Evolutionary conservation across 2,888 invertebrate genomes (phyloP), one percentile per base, ranked within the genome.

Genomic region (Drosophila incognita): DNA sequence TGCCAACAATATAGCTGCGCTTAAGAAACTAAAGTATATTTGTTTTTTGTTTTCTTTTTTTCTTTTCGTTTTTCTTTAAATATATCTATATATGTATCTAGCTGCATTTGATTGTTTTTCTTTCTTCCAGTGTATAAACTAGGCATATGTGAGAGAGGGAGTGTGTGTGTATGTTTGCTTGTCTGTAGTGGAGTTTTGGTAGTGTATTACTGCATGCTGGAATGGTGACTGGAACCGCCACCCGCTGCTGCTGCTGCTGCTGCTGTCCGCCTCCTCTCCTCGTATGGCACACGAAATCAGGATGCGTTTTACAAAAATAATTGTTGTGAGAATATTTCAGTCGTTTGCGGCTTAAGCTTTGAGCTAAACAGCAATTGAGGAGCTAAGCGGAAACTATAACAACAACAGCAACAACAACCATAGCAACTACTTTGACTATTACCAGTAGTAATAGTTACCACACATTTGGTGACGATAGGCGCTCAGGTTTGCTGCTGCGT

Each of bases 241-340:
- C 38, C 66, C 40, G 56, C 58, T 36, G 36, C 21, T 21, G 21
- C 21, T 21, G 21, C 36, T 36, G 36, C 36, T 46, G 46, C 60
- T 24, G 59, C 24, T 46, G 33, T 29, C 46, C 35, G 60, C 76
- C 63, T 69, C 48, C 59, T 65, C 48, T 46, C 51, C 52, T 67
- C 61, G 72, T 85, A 85, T 85, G 85, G 85, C 85, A 85, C 85
- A 89, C 89, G 76, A 76, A 76, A 76, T 87, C 83, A 76, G 87
- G 79, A 87, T 74, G 82, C 85, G 72, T 74, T 75, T 89, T 85
- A 84, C 79, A 87, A 87, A 89, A 89, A 85, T 87, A 85, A 77
- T 74, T 72, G 64, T 46, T 76, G 62, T 76, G 78, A 75, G 79
- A 79, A 66, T 73, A 69, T 51, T 70, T 81, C 83, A 81, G 83